A percentile compares a stretch with the other conserved stretches of the same genome.
These are phyloP conservation scores for Lasius fuliginosus DNA, from an alignment of 2,888 invertebrate genomes.

Conservation along the genomic window DNA sequence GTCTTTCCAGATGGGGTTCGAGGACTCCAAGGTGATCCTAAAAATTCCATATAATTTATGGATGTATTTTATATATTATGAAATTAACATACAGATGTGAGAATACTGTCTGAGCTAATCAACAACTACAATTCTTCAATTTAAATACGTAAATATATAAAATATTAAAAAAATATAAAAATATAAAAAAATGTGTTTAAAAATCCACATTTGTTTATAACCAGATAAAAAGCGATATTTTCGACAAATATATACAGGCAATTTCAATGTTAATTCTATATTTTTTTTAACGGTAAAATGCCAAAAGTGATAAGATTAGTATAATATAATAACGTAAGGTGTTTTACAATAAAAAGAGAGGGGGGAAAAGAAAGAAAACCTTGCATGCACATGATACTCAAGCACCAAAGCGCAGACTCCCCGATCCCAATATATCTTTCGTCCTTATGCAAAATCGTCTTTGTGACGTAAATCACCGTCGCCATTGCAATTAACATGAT, in stretches of 20 bases:
- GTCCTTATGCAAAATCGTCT: constrained; percentile 80
- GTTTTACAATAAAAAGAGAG: not conserved
- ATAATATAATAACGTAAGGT: not conserved
- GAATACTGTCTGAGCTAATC: not conserved
- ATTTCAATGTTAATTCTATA: not conserved
- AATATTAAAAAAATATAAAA: not conserved
- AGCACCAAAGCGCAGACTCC: constrained; percentile 89
- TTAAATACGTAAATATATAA: not conserved
- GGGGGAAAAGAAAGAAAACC: constrained; percentile 84
- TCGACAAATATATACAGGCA: not conserved
- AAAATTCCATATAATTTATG: not conserved
- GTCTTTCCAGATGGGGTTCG: constrained; percentile 88
- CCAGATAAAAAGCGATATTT: not conserved
- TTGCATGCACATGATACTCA: constrained; percentile 90
- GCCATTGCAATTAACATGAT: constrained; percentile 87
- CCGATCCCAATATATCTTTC: constrained; percentile 83
- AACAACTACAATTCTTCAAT: not conserved
- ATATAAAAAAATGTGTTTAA: not conserved
- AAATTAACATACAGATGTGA: not conserved
- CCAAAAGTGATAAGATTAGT: constrained; percentile 7
- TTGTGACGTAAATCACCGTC: constrained; percentile 86
- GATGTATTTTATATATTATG: not conserved
- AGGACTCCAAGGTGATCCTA: constrained; percentile 89
- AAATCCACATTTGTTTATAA: not conserved
- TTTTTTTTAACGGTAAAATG: not conserved